Evolutionary conservation across 1,140 invertebrate genomes (phyloP).

Genomic region (Mylabris phalerata): DNA sequence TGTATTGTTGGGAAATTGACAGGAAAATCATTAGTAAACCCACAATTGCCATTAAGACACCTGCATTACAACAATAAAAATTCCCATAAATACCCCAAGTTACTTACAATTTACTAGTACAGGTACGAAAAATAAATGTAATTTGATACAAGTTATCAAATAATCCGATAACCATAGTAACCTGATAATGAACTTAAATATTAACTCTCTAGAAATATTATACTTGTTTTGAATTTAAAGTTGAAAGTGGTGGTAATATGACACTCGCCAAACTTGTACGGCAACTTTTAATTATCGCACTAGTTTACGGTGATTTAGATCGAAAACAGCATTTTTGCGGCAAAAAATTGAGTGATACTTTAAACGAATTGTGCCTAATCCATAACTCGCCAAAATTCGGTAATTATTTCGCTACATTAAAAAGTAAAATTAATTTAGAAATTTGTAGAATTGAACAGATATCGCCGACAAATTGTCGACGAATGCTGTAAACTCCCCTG

Average conservation of each 20-base stretch:
- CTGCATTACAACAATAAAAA: too few relatives aligned
- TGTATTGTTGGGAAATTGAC: too few relatives aligned
- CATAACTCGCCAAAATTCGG: conserved; percentile 6
- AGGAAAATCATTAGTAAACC: too few relatives aligned
- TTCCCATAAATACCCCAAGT: too few relatives aligned
- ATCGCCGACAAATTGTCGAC: conserved; percentile 4
- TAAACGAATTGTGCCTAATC: conserved; percentile 6
- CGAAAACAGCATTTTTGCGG: conserved; percentile 5
- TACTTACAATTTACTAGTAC: too few relatives aligned
- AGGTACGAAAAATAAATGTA: too few relatives aligned
- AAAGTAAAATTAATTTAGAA: neutral
- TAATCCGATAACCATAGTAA: conserved; percentile 8
- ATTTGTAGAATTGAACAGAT: neutral
- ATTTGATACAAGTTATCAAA: neutral
- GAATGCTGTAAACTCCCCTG: conserved; percentile 6
- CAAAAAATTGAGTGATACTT: conserved; percentile 3
- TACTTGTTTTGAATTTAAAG: neutral
- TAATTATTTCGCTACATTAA: neutral
- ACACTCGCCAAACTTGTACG: conserved; percentile 2
- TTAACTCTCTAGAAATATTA: neutral
- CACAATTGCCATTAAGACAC: too few relatives aligned
- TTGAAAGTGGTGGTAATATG: conserved; percentile 1
- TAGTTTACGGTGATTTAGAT: neutral
- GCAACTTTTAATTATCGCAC: neutral
- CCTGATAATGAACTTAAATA: conserved; percentile 5